Base-by-base conservation (phyloP, 2,113 vertebrate species). In the Tyrannus savana region DNA sequence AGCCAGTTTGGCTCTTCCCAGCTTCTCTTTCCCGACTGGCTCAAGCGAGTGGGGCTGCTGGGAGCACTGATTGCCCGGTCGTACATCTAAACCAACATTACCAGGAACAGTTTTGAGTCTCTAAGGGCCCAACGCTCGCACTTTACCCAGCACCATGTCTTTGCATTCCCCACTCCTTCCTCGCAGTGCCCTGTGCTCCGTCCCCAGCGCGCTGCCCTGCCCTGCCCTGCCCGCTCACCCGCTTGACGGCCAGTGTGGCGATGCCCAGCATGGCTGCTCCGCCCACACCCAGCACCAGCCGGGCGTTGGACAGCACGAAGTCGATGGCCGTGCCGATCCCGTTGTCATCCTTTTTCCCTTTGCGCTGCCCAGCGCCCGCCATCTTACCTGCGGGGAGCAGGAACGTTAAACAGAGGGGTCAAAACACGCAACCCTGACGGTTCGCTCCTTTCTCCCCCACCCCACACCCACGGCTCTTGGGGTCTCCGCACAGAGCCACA, bases 1-100 rank as follows among this genome's bases (percentile, higher is more conserved):
- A 99, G 97, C 99, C 99, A 99, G 85, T 98, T 99, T 1, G 99
- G 99, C 93, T 99, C 99, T 93, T 99, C 99, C 99, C 99, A 99
- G 97, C 99, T 99, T 89, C 99, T 98, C 93, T 99, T 98, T 60
- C 99, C 99, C 0, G 98, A 97, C 60, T 98, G 98, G 96, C 98
- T 98, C 97, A 99, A 96, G 95, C 98, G 99, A 33, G 99, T 99
- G 56, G 99, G 99, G 95, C 99, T 99, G 96, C 98, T 98, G 58
- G 99, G 99, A 87, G 99, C 99, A 7, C 99, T 99, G 93, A 99
- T 98, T 0, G 99, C 98, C 52, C 99, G 98, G 84, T 99, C 99
- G 0, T 99, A 99, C 99, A 99, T 99, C 99, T 99, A 97, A 42
- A 96, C 87, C 3, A 21, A 71, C 42, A 84, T 3, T 46, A 89